Conservation (phyloP, 2,113 vertebrate species). For the Crotophaga sulcirostris region DNA sequence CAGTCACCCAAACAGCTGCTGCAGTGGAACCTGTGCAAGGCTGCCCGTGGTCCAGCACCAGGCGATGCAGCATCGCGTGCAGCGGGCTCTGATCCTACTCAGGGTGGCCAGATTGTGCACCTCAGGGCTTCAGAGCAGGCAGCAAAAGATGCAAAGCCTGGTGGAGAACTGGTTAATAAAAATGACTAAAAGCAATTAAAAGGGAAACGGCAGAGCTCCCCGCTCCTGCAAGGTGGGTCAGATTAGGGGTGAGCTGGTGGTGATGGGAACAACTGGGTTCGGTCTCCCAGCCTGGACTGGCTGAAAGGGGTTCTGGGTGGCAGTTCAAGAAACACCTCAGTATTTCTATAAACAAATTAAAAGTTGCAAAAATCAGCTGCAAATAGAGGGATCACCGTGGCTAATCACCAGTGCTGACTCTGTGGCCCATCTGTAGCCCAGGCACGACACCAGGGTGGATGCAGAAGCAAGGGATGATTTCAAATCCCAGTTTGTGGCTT, state of each 20-base stretch:
- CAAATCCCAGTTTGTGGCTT: neutral
- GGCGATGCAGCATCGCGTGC: neutral
- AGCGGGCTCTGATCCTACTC: neutral
- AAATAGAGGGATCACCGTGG: neutral
- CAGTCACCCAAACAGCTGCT: neutral
- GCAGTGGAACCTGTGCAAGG: neutral
- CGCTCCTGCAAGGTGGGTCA: accelerated
- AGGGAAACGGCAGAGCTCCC: neutral
- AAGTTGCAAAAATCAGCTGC: neutral
- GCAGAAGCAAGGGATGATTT: neutral
- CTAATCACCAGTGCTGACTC: no score
- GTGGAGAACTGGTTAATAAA: neutral
- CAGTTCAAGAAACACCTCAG: neutral
- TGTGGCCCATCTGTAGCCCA: neutral
- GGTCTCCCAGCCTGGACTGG: neutral
- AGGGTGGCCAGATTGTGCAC: no score
- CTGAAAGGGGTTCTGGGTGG: no score
- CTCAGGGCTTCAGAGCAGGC: neutral
- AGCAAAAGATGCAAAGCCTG: neutral
- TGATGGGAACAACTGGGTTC: neutral
- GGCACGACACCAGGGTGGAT: accelerated
- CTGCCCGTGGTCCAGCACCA: accelerated
- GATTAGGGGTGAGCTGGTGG: no score
- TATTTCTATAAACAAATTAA: neutral
- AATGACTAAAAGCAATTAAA: neutral